phyloP scores from a whole-genome alignment of 2,888 invertebrate genomes.

The Dynastes maya region DNA sequence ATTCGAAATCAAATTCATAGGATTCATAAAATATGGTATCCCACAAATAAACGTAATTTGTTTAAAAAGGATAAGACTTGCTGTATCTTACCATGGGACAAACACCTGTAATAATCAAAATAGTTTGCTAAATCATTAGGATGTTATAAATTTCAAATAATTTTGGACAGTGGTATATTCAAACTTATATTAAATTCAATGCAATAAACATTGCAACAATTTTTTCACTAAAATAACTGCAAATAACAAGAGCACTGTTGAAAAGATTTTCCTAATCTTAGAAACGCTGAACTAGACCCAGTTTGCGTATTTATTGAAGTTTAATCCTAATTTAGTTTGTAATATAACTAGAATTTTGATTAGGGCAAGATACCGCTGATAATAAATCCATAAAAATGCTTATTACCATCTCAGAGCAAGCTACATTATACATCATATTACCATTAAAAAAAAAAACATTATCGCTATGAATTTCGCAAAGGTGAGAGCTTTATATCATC shows the following conservation, averaged over 20 bases:
- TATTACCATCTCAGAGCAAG: not conserved
- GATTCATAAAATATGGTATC: too few species aligned
- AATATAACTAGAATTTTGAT: slow-evolving; percentile 2
- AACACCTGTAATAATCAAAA: too few species aligned
- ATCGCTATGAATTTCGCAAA: not conserved
- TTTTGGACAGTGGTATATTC: not conserved
- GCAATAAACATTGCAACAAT: not conserved
- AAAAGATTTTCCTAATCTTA: not conserved
- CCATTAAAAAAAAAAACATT: not conserved
- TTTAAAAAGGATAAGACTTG: too few species aligned
- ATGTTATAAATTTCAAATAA: not conserved
- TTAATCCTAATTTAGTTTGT: not conserved
- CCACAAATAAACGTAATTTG: too few species aligned
- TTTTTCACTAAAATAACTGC: not conserved
- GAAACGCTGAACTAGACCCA: slow-evolving; percentile 3
- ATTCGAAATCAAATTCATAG: too few species aligned
- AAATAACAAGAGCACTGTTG: not conserved
- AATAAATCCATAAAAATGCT: not conserved
- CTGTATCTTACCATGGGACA: too few species aligned
- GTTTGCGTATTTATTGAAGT: slow-evolving; percentile 3
- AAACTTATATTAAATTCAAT: not conserved
- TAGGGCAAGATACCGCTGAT: not conserved
- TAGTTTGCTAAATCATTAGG: too few species aligned
- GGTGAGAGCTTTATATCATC: slow-evolving; percentile 20
- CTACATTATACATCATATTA: not conserved